Conservation (phyloP, 2,113 vertebrate species). For the Albula glossodonta region DNA sequence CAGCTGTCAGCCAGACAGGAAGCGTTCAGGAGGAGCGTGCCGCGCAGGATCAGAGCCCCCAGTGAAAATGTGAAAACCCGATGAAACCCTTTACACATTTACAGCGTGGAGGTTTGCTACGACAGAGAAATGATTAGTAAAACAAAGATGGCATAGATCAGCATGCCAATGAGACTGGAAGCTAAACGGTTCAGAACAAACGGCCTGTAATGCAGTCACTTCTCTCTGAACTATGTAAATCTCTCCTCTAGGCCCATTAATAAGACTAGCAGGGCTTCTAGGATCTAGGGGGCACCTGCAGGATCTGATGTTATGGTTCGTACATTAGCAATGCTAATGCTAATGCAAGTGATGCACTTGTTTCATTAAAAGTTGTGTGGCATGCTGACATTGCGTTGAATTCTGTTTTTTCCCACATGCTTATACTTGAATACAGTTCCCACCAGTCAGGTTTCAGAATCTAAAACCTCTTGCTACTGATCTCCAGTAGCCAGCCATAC, state of each 20-base stretch:
- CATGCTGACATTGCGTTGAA: no score
- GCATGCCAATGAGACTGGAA: not conserved
- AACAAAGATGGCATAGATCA: not conserved
- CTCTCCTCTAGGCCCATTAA: not conserved
- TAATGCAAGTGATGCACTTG: no score
- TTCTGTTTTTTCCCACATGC: no score
- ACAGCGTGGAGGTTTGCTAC: not conserved
- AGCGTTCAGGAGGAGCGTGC: not conserved
- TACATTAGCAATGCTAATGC: no score
- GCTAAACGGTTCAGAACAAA: not conserved
- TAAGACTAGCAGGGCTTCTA: not conserved
- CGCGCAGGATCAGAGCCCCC: not conserved
- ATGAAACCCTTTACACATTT: slow-evolving; percentile 1
- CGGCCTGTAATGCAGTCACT: not conserved
- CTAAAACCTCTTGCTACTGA: no score
- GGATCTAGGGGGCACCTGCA: not conserved
- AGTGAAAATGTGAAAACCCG: not conserved
- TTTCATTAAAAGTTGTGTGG: no score
- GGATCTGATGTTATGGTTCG: no score
- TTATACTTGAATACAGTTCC: no score
- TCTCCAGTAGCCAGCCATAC: no score
- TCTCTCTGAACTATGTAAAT: not conserved
- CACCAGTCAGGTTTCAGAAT: no score
- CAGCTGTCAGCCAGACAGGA: not conserved
- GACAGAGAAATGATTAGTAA: slow-evolving; percentile 4